These are phyloP conservation scores for Temnothorax unifasciatus DNA, from an alignment of 2,888 invertebrate genomes.

Conservation along the genomic window DNA sequence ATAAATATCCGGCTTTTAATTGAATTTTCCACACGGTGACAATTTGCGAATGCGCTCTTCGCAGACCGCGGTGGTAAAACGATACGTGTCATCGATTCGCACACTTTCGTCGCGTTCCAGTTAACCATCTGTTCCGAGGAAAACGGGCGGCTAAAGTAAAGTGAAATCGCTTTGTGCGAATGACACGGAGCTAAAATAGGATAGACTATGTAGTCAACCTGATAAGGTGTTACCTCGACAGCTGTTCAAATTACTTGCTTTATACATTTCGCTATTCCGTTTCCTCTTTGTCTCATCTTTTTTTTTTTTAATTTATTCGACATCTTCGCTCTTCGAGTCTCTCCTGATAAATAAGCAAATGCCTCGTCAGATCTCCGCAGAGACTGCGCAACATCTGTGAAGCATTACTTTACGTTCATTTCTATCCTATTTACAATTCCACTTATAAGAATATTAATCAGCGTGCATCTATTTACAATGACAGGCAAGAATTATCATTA, in stretches of 20 bases:
- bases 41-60: conserved; percentile 29
- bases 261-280: not conserved
- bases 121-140: conserved; percentile 69
- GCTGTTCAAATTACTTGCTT: not conserved
- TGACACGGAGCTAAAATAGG: conserved; percentile 58
- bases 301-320: not conserved
- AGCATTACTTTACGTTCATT: not conserved
- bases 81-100: conserved; percentile 73
- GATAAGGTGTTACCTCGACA: conserved; percentile 59
- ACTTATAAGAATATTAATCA: conserved; percentile 14
- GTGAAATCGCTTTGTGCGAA: conserved; percentile 64
- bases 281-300: not conserved
- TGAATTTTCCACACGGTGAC: conserved; percentile 1
- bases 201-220: not conserved
- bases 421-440: conserved; percentile 17
- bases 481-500: conserved; percentile 43
- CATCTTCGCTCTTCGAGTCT: not conserved
- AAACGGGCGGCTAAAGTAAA: conserved; percentile 59
- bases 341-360: not conserved
- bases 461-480: conserved; percentile 9
- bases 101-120: conserved; percentile 70
- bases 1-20: conserved; percentile 22
- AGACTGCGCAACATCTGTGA: not conserved
- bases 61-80: not conserved
- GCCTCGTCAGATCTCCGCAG: not conserved